Conservation (phyloP, 2,888 invertebrate genomes). For the Mechanitis messenoides region DNA sequence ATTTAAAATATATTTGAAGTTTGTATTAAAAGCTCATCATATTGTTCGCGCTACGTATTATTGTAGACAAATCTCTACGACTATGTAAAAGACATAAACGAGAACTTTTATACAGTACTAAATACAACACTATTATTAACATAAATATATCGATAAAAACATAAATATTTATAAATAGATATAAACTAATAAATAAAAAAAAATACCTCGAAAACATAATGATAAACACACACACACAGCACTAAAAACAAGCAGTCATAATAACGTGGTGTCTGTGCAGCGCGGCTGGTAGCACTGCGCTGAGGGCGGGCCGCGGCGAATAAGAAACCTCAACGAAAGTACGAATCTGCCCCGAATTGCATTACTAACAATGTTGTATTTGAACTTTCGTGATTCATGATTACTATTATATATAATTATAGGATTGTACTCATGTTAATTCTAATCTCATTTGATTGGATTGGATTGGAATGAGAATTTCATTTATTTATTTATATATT, state of each 20-base stretch:
- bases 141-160: not conserved
- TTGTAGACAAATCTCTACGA: not conserved
- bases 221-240: slow-evolving; percentile 27
- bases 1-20: not conserved
- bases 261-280: slow-evolving; percentile 50
- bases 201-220: slow-evolving; percentile 55
- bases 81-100: not conserved
- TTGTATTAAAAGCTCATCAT: not conserved
- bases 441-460: no score
- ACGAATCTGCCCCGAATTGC: no score
- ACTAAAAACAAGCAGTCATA: slow-evolving; percentile 17
- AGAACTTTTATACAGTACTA: no score
- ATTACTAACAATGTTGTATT: no score
- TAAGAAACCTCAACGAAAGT: slow-evolving; percentile 53
- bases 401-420: no score
- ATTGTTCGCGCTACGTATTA: slow-evolving; percentile 3
- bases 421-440: no score
- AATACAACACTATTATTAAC: no score
- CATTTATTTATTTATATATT: no score
- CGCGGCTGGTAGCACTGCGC: slow-evolving; percentile 53
- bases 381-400: no score
- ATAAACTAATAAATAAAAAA: slow-evolving; percentile 9
- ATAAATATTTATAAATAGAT: not conserved
- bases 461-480: no score
- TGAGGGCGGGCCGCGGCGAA: slow-evolving; percentile 32